Conservation (phyloP, 2,797 vertebrate genomes). For the Urocyon cinereoargenteus region DNA sequence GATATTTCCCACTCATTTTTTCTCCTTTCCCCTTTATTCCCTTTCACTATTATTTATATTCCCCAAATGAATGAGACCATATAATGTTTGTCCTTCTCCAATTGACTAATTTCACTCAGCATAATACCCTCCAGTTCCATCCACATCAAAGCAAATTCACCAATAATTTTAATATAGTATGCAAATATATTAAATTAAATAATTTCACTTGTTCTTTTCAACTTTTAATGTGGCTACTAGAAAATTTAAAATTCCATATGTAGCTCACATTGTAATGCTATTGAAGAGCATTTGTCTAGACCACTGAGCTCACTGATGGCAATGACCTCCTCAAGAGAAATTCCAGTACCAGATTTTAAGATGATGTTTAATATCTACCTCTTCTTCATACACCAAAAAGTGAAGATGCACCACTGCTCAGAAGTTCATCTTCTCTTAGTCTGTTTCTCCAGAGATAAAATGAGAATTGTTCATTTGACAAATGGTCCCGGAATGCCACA, state of each 20-base stretch:
- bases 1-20: no score
- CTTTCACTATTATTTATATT: no score
- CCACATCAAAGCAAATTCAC: no score
- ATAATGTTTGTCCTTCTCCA: no score
- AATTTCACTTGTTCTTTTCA: neutral
- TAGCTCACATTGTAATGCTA: neutral
- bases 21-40: no score
- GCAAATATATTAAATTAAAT: neutral
- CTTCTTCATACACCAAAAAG: neutral
- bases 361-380: neutral
- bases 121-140: no score
- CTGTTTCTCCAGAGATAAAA: constrained; percentile 38
- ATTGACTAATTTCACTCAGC: no score
- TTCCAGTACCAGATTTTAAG: neutral
- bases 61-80: no score
- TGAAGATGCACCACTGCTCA: neutral
- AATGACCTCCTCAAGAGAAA: neutral
- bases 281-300: neutral
- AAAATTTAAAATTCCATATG: neutral
- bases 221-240: neutral
- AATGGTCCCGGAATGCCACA: neutral
- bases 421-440: constrained; percentile 11
- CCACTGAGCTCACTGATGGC: neutral
- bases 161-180: neutral
- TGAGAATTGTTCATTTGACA: neutral